Evolutionary conservation across 2,113 vertebrate species (phyloP), one percentile per base, ranked within the genome.

Genomic region (Tetrax tetrax): DNA sequence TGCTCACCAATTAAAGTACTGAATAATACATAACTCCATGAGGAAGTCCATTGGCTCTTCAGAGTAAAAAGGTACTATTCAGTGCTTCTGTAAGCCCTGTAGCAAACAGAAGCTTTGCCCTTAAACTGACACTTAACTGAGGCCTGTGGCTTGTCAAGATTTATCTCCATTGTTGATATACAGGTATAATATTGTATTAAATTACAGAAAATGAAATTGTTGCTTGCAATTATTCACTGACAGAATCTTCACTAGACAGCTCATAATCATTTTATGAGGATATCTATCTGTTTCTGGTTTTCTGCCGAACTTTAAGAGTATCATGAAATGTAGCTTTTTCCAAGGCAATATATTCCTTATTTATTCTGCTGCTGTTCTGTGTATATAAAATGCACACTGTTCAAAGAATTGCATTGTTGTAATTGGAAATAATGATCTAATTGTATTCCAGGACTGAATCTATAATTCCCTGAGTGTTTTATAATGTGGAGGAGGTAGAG

Each of bases 381-480:
- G 27, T 57, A 50, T 75, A 79, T 20, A 51, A 95, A 86, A 83
- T 37, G 48, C 72, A 84, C 48, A 17, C n/a, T 72, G 29, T 51
- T 96, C 71, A 79, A 89, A 83, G 53, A 90, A 86, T 61, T 71
- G 51, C 70, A 64, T 14, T 74, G 59, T 54, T 95, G 87, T 74
- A 76, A 74, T 25, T 54, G 60, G 60, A 94, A 92, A 91, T 90
- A 88, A 87, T 82, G 85, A 95, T 87, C 79, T 93, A 87, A 93
- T 69, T 71, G 70, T 77, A 70, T 94, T 86, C 64, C 31, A 33
- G 66, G 51, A 85, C n/a, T 75, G 59, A 48, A 95, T 86, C 81
- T 95, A 33, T 84, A 96, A 95, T 84, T 90, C 60, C n/a, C 51
- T 57, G 76, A 89, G 74, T 75, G 37, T 87, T 91, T 85, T 79